phyloP scores from a whole-genome alignment of 2,113 vertebrate genomes.

The Cottus gobio region DNA sequence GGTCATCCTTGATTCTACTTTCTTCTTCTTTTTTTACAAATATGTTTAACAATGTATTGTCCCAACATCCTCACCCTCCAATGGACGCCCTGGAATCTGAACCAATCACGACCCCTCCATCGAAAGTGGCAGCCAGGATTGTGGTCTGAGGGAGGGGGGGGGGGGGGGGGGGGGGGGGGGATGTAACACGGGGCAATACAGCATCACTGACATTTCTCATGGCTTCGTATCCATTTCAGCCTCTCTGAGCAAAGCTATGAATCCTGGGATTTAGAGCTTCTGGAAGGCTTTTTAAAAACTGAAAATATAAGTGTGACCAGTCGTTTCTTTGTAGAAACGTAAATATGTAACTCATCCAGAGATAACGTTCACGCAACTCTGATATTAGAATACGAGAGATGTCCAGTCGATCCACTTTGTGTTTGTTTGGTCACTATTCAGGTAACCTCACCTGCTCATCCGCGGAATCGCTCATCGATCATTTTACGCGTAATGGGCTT shows the following conservation, averaged over 20 bases:
- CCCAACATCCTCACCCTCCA: slow-evolving; percentile 84
- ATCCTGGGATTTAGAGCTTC: slow-evolving; percentile 66
- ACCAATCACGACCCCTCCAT: slow-evolving; percentile 89
- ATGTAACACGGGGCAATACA: not conserved
- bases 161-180: no score
- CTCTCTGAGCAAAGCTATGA: not conserved
- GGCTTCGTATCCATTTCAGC: not conserved
- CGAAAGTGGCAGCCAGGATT: slow-evolving; percentile 88
- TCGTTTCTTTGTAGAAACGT: not conserved
- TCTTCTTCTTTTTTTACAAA: not conserved
- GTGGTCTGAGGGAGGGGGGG: slow-evolving; percentile 90
- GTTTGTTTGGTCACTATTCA: not conserved
- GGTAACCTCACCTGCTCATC: slow-evolving; percentile 39
- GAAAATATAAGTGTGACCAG: slow-evolving; percentile 2
- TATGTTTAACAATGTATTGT: not conserved
- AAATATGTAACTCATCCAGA: not conserved
- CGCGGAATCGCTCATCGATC: not conserved
- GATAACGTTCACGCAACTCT: not conserved
- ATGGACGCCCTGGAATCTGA: slow-evolving; percentile 90
- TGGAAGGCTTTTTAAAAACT: no score
- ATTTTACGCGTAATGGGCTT: not conserved
- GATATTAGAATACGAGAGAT: not conserved
- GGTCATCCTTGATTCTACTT: no score
- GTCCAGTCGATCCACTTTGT: not conserved
- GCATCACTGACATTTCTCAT: not conserved